Conservation (phyloP, 2,797 vertebrate genomes). For the Champsocephalus gunnari region DNA sequence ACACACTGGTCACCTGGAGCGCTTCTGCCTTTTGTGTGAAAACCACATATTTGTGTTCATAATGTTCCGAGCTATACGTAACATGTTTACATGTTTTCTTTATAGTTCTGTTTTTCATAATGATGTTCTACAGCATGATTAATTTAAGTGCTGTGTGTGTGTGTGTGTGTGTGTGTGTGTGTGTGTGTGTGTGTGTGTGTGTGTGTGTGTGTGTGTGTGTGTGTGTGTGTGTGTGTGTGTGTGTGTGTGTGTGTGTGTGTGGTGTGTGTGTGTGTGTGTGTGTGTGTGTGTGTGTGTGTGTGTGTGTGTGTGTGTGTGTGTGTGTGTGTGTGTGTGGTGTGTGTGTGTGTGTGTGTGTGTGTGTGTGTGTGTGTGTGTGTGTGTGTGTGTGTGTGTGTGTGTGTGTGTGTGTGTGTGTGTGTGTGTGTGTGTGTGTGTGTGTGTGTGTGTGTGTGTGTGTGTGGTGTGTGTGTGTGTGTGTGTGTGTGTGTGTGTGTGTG, state of each 20-base stretch:
- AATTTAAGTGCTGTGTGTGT: conserved; percentile 13
- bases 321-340: too few relatives aligned
- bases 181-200: conserved; percentile 27
- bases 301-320: conserved; percentile 25
- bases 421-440: conserved; percentile 15
- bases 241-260: neutral
- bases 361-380: conserved; percentile 25
- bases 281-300: conserved; percentile 35
- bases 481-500: conserved; percentile 40
- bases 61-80: neutral
- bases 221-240: conserved; percentile 50
- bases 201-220: conserved; percentile 27
- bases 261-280: conserved; percentile 42
- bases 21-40: conserved; percentile 40
- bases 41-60: neutral
- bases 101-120: neutral
- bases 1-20: conserved; percentile 36
- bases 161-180: conserved; percentile 33
- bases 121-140: conserved; percentile 8
- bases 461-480: too few relatives aligned
- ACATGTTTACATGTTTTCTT: conserved; percentile 10
- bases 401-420: conserved; percentile 16
- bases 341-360: conserved; percentile 36
- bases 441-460: conserved; percentile 14
- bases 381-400: conserved; percentile 29